These are phyloP conservation scores for Dryococelus australis DNA, from an alignment of 2,888 invertebrate genomes.

Conservation along the genomic window DNA sequence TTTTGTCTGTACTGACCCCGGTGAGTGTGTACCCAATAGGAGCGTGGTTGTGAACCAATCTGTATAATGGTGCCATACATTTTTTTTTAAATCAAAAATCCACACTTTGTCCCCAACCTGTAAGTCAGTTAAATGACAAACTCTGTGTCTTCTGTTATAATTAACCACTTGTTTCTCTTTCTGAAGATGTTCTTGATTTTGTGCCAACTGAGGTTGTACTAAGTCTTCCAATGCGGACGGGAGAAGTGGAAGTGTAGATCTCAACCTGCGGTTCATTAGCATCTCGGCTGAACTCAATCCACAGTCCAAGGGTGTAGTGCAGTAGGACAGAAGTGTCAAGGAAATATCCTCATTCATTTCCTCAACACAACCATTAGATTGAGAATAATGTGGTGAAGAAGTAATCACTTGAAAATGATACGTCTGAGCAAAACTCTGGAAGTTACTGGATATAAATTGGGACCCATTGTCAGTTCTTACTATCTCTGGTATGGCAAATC, in stretches of 20 bases:
- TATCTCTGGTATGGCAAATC: background rate
- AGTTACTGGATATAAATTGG: background rate
- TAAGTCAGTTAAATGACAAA: too few relatives aligned
- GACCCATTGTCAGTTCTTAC: background rate
- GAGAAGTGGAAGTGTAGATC: too few relatives aligned
- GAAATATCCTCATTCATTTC: background rate
- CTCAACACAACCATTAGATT: background rate
- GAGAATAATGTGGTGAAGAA: background rate
- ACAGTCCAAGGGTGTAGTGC: background rate
- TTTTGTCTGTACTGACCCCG: too few relatives aligned
- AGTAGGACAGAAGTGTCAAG: background rate
- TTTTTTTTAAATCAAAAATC: too few relatives aligned
- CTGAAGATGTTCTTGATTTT: too few relatives aligned
- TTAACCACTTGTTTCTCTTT: too few relatives aligned
- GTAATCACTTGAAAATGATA: background rate
- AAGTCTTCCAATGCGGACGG: background rate
- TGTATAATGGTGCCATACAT: too few relatives aligned
- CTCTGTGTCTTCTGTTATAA: too few relatives aligned
- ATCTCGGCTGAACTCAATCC: background rate
- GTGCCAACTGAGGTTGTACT: background rate
- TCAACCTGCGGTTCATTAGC: too few relatives aligned
- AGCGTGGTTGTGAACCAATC: too few relatives aligned
- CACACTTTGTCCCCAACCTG: too few relatives aligned
- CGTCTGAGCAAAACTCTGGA: background rate
- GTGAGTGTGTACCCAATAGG: too few relatives aligned